These are phyloP conservation scores for Aphelinus certus DNA, from an alignment of 1,140 invertebrate species.

Conservation along the genomic window DNA sequence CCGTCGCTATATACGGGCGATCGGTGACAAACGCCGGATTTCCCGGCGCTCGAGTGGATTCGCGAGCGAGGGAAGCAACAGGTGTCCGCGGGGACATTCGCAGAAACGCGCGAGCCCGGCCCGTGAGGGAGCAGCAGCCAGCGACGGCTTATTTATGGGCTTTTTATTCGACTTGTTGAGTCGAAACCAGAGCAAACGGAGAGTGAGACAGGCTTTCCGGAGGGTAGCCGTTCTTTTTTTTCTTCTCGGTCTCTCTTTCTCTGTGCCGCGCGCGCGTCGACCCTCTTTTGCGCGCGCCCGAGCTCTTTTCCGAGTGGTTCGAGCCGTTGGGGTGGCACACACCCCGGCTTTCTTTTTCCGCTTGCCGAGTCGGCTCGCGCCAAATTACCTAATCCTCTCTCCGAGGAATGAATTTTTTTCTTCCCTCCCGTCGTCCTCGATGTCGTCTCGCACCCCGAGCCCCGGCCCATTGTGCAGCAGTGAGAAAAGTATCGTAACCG, in stretches of 20 bases:
- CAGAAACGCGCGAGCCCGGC: slow-evolving; percentile 55
- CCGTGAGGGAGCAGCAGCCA: slow-evolving; percentile 45
- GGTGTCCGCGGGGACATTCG: slow-evolving; percentile 67
- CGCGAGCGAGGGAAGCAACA: slow-evolving; percentile 54
- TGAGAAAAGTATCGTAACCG: too few relatives aligned
- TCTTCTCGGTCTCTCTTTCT: too few relatives aligned
- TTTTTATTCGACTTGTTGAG: slow-evolving; percentile 69
- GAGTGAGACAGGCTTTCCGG: slow-evolving; percentile 20
- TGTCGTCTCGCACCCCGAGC: too few relatives aligned
- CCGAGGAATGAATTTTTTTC: too few relatives aligned
- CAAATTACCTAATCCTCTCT: too few relatives aligned
- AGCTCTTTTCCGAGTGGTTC: slow-evolving; percentile 14
- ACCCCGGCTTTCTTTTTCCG: too few relatives aligned
- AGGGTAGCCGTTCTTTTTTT: too few relatives aligned
- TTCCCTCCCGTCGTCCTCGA: too few relatives aligned
- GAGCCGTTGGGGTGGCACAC: neutral
- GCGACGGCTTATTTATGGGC: slow-evolving; percentile 63
- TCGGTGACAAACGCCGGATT: slow-evolving; percentile 28
- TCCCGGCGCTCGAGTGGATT: slow-evolving; percentile 32
- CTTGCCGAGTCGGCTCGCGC: too few relatives aligned
- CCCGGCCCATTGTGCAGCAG: too few relatives aligned
- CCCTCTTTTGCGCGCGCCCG: neutral
- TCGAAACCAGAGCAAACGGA: slow-evolving; percentile 45
- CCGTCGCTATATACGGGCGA: too few relatives aligned
- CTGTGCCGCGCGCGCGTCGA: too few relatives aligned